Base-by-base conservation (phyloP, 2,888 invertebrate species). In the Pelosia muscerda region DNA sequence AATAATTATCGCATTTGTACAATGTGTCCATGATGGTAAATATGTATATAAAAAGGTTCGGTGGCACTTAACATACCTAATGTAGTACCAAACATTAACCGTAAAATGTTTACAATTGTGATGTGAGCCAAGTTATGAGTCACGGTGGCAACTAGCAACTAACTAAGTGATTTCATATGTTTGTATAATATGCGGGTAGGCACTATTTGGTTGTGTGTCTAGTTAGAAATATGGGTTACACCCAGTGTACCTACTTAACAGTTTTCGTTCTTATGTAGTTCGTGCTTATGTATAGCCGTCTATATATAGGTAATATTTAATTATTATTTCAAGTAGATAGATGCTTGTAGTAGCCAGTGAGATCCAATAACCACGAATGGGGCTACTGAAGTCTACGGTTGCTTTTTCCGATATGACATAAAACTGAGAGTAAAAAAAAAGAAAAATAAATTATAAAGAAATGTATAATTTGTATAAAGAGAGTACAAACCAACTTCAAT, bases 141-240 rank as follows among this genome's bases (percentile, higher is more conserved):
- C 67, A 70, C 74, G 3, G 72, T 80, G 69, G 72, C 62, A 65
- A 49, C 54, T 57, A 61, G 56, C 56, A 72, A 66, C 58, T 28
- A 22, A 64, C 63, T 66, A 57, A 60, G 60, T 77, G 77, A 79
- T 77, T 77, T 79, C 73, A 78, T 75, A 38, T 73, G 73, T 78
- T 77, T 75, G 49, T 53, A 57, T 73, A 81, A 57, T 73, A 81
- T 90, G 89, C 69, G 42, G 64, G 58, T 25, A 26, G 23, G 55
- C 8, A 55, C 38, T n/a, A 49, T n/a, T n/a, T 49, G 49, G 55
- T 23, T 54, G 31, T 69, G 62, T 69, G 62, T 66, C 63, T 65
- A 60, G 38, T 69, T 22, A 57, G 11, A 0, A 59, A 25, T 63
- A 13, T 57, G 25, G 55, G n/a, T 53, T 19, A 28, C 23, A 15